phyloP scores from a whole-genome alignment of 2,888 invertebrate species.

The Thymelicus lineola region DNA sequence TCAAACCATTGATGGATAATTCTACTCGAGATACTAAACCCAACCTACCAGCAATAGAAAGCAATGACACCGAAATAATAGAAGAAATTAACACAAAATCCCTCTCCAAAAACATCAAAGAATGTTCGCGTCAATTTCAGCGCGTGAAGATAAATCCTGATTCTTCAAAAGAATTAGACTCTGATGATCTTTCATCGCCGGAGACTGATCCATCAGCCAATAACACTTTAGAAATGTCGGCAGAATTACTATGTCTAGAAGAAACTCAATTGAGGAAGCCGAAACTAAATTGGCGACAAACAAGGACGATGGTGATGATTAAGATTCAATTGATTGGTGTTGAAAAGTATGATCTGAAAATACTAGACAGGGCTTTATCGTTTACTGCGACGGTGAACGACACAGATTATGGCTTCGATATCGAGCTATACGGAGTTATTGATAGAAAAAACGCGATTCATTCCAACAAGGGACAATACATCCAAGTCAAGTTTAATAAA shows the following conservation, averaged over 20 bases:
- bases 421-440: slow-evolving; percentile 71
- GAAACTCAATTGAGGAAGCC: slow-evolving; percentile 55
- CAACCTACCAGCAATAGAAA: slow-evolving; percentile 30
- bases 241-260: slow-evolving; percentile 9
- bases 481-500: slow-evolving; percentile 64
- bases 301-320: slow-evolving; percentile 54
- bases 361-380: slow-evolving; percentile 55
- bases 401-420: slow-evolving; percentile 62
- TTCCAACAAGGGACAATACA: slow-evolving; percentile 67
- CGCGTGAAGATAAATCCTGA: slow-evolving; percentile 22
- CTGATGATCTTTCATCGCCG: slow-evolving; percentile 54
- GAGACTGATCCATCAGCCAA: slow-evolving; percentile 36
- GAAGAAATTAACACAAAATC: slow-evolving; percentile 21
- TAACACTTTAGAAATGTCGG: slow-evolving; percentile 35
- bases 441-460: slow-evolving; percentile 55
- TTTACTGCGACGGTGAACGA: slow-evolving; percentile 60
- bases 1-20: slow-evolving; percentile 39
- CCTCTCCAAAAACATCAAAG: slow-evolving; percentile 26
- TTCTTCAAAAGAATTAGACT: slow-evolving; percentile 50
- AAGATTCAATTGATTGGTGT: slow-evolving; percentile 69
- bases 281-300: slow-evolving; percentile 70
- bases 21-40: background rate
- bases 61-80: slow-evolving; percentile 26
- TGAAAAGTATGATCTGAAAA: slow-evolving; percentile 61
- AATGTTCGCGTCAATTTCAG: slow-evolving; percentile 23